Percentiles rank a stretch among this genome's conserved stretches.
Evolutionary conservation across 2,113 vertebrate species (phyloP).

Genomic region (Mastomys natalensis): DNA sequence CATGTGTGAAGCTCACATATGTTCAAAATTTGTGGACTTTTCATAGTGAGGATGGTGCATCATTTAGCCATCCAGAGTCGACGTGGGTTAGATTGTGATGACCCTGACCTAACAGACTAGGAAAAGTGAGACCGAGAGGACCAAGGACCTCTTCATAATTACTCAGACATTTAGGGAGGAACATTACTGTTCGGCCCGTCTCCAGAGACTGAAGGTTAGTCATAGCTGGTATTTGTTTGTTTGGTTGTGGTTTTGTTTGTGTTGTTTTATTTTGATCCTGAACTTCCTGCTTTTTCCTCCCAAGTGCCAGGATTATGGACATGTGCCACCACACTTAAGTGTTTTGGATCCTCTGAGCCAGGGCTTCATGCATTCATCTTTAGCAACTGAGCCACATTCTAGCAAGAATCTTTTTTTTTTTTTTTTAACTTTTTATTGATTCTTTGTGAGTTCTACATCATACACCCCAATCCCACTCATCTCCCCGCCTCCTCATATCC

Average conservation of each 20-base stretch:
- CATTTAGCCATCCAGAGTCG: neutral
- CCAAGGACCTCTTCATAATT: neutral
- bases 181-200: constrained; percentile 2
- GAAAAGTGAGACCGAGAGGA: neutral
- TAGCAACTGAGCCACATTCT: neutral
- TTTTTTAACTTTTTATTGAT: neutral
- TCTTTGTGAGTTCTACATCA: neutral
- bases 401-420: neutral
- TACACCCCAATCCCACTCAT: neutral
- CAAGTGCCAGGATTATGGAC: neutral
- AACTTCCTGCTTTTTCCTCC: neutral
- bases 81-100: neutral
- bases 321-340: neutral
- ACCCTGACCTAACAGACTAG: neutral
- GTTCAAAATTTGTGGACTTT: neutral
- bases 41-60: neutral
- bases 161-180: neutral
- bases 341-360: neutral
- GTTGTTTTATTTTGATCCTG: neutral
- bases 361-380: neutral
- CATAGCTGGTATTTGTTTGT: neutral
- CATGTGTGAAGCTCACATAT: neutral
- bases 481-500: neutral
- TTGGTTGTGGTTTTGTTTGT: neutral
- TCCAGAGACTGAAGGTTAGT: neutral